A percentile compares a stretch with the other conserved stretches of the same genome.
Evolutionary conservation across 2,113 vertebrate species (phyloP).

Genomic region (Myotis yumanensis): DNA sequence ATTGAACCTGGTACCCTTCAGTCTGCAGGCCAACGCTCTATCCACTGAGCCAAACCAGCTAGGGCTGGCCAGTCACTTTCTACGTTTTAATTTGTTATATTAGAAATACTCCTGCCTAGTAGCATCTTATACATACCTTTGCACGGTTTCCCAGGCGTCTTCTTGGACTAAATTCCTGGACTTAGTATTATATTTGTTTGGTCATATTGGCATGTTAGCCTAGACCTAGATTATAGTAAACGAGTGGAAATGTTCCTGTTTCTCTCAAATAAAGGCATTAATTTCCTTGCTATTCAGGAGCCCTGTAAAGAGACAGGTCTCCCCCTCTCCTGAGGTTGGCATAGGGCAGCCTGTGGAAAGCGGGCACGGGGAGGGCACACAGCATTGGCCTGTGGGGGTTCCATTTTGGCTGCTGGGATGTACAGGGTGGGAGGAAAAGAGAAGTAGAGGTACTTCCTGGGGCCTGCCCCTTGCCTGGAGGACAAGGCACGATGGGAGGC

Average conservation of each 20-base stretch:
- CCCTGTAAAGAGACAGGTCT: neutral
- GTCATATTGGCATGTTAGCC: neutral
- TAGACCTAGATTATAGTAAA: neutral
- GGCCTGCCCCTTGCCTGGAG: too few relatives aligned
- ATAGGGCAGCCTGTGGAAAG: neutral
- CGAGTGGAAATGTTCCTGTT: neutral
- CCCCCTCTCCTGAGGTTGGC: neutral
- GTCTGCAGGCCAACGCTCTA: too few relatives aligned
- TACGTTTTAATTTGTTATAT: neutral
- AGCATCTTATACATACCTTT: neutral
- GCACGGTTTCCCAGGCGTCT: neutral
- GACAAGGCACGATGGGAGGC: too few relatives aligned
- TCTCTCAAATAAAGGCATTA: neutral
- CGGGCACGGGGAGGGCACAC: neutral
- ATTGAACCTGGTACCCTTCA: too few relatives aligned
- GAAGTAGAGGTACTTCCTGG: neutral
- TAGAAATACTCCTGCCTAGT: neutral
- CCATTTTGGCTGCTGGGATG: neutral
- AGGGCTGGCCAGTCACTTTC: neutral
- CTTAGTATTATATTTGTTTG: neutral
- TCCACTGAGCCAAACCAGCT: too few relatives aligned
- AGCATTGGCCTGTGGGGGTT: rapidly evolving
- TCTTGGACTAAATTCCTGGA: slow-evolving; percentile 2
- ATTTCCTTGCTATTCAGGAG: neutral
- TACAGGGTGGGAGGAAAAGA: neutral